A percentile compares a stretch with the other conserved stretches of the same genome.
Conservation (phyloP, 2,113 vertebrate species). For the Semnopithecus entellus region DNA sequence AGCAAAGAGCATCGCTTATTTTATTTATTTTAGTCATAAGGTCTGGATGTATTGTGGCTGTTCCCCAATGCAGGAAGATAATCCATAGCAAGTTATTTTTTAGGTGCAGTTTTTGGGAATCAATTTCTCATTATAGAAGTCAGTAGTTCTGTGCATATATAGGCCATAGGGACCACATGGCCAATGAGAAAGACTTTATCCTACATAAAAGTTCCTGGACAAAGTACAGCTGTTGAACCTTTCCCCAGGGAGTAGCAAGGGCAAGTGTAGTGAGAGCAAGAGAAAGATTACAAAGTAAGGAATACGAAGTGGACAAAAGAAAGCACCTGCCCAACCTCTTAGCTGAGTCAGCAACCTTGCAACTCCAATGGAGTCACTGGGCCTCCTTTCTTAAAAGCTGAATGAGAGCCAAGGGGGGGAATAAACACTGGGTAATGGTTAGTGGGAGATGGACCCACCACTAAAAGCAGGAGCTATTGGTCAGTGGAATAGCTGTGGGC, state of each 20-base stretch:
- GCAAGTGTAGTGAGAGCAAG: background rate
- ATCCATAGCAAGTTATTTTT: constrained; percentile 47
- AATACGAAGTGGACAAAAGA: background rate
- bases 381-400: background rate
- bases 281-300: background rate
- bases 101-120: constrained; percentile 43
- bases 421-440: background rate
- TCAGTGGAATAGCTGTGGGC: background rate
- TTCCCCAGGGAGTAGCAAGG: background rate
- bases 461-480: background rate
- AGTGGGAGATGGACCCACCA: background rate
- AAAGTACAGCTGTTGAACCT: background rate
- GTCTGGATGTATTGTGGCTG: constrained; percentile 44
- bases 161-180: background rate
- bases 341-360: background rate
- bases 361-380: background rate
- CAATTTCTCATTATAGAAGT: constrained; percentile 29
- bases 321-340: background rate
- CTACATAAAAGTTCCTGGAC: background rate
- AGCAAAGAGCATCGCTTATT: constrained; percentile 2
- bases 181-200: background rate
- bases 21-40: constrained; percentile 25
- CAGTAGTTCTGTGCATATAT: background rate
- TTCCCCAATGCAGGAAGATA: constrained; percentile 1
- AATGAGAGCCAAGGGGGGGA: background rate